Evolutionary conservation across 2,888 invertebrate genomes (phyloP), one percentile per base, ranked within the genome.

Genomic region (Synanthedon tipuliformis): DNA sequence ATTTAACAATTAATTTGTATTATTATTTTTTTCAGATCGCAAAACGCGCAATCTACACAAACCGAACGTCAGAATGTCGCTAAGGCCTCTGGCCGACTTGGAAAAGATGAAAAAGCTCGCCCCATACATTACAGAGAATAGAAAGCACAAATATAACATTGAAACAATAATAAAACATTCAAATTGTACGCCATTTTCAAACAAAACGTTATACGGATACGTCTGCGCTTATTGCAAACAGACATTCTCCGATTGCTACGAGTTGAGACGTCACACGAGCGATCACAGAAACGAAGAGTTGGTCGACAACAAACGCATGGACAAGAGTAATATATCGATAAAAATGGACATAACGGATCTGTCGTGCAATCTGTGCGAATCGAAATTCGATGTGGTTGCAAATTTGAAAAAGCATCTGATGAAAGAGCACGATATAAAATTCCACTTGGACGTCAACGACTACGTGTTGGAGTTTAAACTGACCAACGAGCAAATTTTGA

Each of bases 261-360:
- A 70, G 1, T 56, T 86, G 0, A 63, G 74, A 13, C 52, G 53
- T 0, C 85, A 86, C 50, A 71, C 69, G 0, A 59, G 65, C 0
- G 52, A 53, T 1, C 85, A 85, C 52, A 62, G 62, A 13, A 61
- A 65, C 0, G 63, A 67, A 1, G 70, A 68, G 0, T 53, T 81
- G 0, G 65, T 69, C 0, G 74, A 77, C 48, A 67, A 64, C 2
- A 77, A 73, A 48, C 57, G 74, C 10, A 64, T 73, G 53, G 81
- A 82, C 53, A 78, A 73, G 51, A 80, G 71, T 18, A 83, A 84
- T 15, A 50, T 85, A n/a, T 75, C 80, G 0, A 67, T 83, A 4
- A 85, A 85, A 74, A 66, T 85, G 18, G 85, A 86, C 51, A 84
- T 84, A 15, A 78, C 81, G 1, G 72, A 82, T 41, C 34, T 86